Base-by-base conservation (phyloP, 2,113 vertebrate species). In the Caranx melampygus region DNA sequence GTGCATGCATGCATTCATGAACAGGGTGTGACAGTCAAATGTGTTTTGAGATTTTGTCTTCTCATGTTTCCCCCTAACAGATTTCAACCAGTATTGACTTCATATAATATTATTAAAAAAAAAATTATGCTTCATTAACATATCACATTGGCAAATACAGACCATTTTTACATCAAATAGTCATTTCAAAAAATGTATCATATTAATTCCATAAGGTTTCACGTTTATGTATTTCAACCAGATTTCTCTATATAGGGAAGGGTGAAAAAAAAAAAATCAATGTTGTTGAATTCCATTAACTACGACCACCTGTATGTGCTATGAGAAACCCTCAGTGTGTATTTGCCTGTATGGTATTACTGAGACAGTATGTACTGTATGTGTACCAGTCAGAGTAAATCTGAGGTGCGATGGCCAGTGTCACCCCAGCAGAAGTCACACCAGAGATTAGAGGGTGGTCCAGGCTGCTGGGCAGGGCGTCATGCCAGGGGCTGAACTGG, bases 401-500 rank as follows among this genome's bases (percentile, higher is more conserved):
- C 42, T 57, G 66, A 66, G 72, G 65, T 66, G 10, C 66, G 57
- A 67, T 59, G 65, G 54, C 34, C 0, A 9, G 77, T 72, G 75
- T 82, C 54, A 69, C 40, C 62, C 6, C 75, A 72, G 67, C 78
- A 81, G 83, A 66, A 78, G 68, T 78, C 67, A 37, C 68, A 79
- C 62, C 81, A 58, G 79, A 84, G 16, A 61, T 37, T 75, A 84
- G 81, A 70, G 79, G 87, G 84, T 59, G 62, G 72, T 64, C 69
- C 72, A 26, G 69, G 63, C 81, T 78, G 75, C 68, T 51, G 70
- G 62, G 42, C 0, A 2, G 31, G 54, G 65, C 2, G 4, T 44
- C 34, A 51, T 59, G 81, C 81, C 86, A 88, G 60, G n/a, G n/a
- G 64, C 21, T 63, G 40, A 85, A 72, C 87, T 90, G 88, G 88